Percentiles rank a stretch among this genome's conserved stretches.
Conservation (phyloP, 2,797 vertebrate species). For the Chanos chanos region DNA sequence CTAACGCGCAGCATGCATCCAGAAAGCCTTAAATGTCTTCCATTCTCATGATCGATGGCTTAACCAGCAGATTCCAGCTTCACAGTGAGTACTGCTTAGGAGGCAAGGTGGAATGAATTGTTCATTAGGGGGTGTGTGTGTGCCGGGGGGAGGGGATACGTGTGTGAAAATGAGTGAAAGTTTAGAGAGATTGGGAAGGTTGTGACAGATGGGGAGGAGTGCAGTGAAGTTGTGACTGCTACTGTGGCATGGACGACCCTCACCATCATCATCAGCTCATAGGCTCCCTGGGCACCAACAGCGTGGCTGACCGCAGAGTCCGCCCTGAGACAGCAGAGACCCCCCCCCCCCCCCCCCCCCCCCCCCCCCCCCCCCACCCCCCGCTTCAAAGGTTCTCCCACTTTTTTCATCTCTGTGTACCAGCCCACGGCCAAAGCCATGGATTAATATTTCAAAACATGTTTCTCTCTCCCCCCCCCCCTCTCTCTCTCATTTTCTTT, state of each 20-base stretch:
- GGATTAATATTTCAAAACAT: slow-evolving; percentile 75
- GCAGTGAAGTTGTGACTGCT: too few species aligned
- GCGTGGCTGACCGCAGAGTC: slow-evolving; percentile 62
- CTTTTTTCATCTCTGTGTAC: slow-evolving; percentile 64
- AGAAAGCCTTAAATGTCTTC: not conserved
- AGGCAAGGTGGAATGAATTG: not conserved
- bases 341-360: slow-evolving; percentile 67
- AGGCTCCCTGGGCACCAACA: slow-evolving; percentile 46
- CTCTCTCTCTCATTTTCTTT: slow-evolving; percentile 21
- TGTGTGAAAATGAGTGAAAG: too few species aligned
- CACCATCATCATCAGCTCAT: slow-evolving; percentile 45
- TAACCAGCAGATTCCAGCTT: not conserved
- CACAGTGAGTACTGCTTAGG: not conserved
- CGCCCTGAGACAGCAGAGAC: slow-evolving; percentile 55
- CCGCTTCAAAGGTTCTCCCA: slow-evolving; percentile 69
- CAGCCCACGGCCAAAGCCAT: slow-evolving; percentile 74
- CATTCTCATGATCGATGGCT: not conserved
- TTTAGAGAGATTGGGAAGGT: too few species aligned
- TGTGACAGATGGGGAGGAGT: too few species aligned
- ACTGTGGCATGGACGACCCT: slow-evolving; percentile 18
- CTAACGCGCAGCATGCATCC: not conserved
- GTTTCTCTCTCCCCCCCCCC: slow-evolving; percentile 54
- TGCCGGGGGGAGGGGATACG: not conserved
- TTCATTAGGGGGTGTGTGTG: not conserved
- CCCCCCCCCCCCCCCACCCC: slow-evolving; percentile 68